Percentiles rank a stretch among this genome's conserved stretches.
Evolutionary conservation across 2,888 invertebrate species (phyloP).

Genomic region (Euzetes globulus): DNA sequence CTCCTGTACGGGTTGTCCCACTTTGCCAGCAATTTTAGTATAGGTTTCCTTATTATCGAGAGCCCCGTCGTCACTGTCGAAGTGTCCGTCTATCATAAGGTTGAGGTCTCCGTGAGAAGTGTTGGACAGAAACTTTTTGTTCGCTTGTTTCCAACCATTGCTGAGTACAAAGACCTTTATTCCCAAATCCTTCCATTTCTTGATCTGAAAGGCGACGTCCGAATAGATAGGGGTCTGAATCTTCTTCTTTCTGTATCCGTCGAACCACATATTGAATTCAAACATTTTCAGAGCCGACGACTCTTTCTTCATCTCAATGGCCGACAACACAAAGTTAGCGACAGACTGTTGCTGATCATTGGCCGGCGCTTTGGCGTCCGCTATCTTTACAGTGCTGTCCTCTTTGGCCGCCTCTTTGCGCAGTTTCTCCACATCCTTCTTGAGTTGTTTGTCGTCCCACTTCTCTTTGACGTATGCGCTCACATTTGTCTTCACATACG

Average conservation of each 20-base stretch:
- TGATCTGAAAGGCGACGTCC: slow-evolving; percentile 32
- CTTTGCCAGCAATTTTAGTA: not conserved
- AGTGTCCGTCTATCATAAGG: slow-evolving; percentile 32
- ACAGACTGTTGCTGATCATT: not conserved
- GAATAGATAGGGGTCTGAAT: slow-evolving; percentile 32
- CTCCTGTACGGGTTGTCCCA: not conserved
- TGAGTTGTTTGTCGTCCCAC: slow-evolving; percentile 11
- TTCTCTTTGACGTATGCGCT: slow-evolving; percentile 23
- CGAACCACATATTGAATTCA: slow-evolving; percentile 34
- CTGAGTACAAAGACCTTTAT: slow-evolving; percentile 31
- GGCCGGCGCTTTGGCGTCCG: not conserved
- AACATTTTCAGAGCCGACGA: slow-evolving; percentile 17
- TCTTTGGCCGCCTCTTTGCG: not conserved
- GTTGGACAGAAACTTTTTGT: slow-evolving; percentile 18
- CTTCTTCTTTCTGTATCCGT: slow-evolving; percentile 26
- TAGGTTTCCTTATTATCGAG: slow-evolving; percentile 1
- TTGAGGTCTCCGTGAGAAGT: slow-evolving; percentile 36
- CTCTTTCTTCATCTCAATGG: not conserved
- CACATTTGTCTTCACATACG: slow-evolving; percentile 21
- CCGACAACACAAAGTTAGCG: not conserved
- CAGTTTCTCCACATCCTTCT: slow-evolving; percentile 25
- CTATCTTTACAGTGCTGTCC: not conserved
- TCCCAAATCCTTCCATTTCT: slow-evolving; percentile 23
- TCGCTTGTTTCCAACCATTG: slow-evolving; percentile 33
- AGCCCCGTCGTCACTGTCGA: slow-evolving; percentile 14